Evolutionary conservation across 1,140 invertebrate species (phyloP).

Genomic region (Potamilus streckersoni): DNA sequence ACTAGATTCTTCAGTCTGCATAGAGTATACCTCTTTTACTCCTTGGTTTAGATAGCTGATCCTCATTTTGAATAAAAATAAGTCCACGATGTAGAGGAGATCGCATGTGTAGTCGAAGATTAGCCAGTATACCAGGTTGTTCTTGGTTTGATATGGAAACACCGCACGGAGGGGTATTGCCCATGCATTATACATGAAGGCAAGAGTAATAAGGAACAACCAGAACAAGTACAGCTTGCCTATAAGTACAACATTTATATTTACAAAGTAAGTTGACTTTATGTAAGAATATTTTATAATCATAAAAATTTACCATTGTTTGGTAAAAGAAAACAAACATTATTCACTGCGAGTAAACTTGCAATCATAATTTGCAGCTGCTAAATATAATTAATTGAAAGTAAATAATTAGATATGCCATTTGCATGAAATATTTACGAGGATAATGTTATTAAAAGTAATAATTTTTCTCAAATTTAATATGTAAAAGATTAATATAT

Average conservation of each 20-base stretch:
- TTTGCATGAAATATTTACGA: too few relatives aligned
- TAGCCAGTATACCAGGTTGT: conserved; percentile 75
- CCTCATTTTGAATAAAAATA: conserved; percentile 82
- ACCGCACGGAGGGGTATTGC: conserved; percentile 84
- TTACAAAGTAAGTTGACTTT: not conserved
- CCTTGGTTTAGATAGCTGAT: conserved; percentile 68
- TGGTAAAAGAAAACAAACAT: too few relatives aligned
- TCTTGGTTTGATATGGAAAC: conserved; percentile 72
- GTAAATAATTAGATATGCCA: too few relatives aligned
- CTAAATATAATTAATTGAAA: too few relatives aligned
- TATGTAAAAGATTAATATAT: too few relatives aligned
- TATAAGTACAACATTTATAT: conserved; percentile 27
- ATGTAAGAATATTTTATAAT: not conserved
- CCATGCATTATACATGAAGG: conserved; percentile 90
- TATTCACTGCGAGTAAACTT: too few relatives aligned
- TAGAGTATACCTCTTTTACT: conserved; percentile 54
- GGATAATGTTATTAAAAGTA: too few relatives aligned
- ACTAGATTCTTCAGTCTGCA: not conserved
- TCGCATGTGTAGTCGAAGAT: conserved; percentile 84
- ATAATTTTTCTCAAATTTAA: too few relatives aligned
- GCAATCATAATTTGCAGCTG: too few relatives aligned
- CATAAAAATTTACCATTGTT: too few relatives aligned
- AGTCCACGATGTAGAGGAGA: conserved; percentile 85
- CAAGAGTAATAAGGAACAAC: conserved; percentile 83
- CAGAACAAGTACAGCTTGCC: conserved; percentile 79